These are phyloP conservation scores for Chironomus tepperi DNA, from an alignment of 1,140 invertebrate genomes.

Conservation along the genomic window DNA sequence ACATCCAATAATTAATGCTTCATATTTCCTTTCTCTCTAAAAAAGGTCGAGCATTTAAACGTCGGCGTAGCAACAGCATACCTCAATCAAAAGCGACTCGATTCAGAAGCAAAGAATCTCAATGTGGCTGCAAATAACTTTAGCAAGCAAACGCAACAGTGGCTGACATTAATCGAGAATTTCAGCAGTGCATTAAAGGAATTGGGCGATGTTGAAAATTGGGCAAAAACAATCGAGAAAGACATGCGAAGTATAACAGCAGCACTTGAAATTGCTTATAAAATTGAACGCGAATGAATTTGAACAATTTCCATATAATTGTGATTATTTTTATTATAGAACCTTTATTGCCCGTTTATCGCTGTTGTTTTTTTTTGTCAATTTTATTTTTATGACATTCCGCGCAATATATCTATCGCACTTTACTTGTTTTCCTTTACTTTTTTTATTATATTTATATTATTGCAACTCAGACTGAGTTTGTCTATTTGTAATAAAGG, in stretches of 20 bases:
- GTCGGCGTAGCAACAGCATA: slow-evolving; percentile 95
- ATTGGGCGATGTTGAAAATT: slow-evolving; percentile 97
- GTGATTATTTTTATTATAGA: neutral
- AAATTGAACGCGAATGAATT: slow-evolving; percentile 51
- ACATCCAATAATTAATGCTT: too few relatives aligned
- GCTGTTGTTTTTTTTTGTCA: too few relatives aligned
- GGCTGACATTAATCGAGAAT: slow-evolving; percentile 87
- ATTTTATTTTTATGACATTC: too few relatives aligned
- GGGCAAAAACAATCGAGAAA: slow-evolving; percentile 92
- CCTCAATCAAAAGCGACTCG: slow-evolving; percentile 93
- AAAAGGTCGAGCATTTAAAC: slow-evolving; percentile 81
- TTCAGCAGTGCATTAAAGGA: slow-evolving; percentile 96
- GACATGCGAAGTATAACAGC: slow-evolving; percentile 91
- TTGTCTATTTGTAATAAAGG: too few relatives aligned
- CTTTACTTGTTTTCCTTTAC: too few relatives aligned
- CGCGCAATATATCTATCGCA: too few relatives aligned
- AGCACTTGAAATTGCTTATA: slow-evolving; percentile 91
- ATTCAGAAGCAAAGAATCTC: slow-evolving; percentile 94
- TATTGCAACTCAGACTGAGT: too few relatives aligned
- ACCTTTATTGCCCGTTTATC: too few relatives aligned
- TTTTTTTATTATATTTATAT: too few relatives aligned
- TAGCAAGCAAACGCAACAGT: slow-evolving; percentile 92
- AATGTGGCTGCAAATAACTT: slow-evolving; percentile 90
- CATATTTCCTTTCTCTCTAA: neutral
- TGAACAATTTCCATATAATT: neutral